Base-by-base conservation (phyloP, 2,113 vertebrate species). In the Scartelaos histophorus region DNA sequence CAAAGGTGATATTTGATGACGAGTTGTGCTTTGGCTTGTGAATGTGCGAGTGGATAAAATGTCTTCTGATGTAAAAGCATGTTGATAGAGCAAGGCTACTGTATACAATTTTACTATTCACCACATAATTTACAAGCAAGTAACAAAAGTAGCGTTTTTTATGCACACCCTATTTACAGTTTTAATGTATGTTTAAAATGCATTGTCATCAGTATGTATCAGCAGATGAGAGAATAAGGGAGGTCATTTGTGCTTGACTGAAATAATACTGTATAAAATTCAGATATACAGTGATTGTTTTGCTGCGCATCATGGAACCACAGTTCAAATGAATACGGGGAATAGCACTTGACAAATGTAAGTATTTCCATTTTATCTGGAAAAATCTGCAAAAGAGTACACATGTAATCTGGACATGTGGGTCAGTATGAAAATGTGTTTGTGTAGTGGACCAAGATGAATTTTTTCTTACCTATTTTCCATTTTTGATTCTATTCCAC, bases 391-490 rank as follows among this genome's bases (percentile, higher is more conserved):
- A 19, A 54, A 54, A 5, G 51, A 2, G 49, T 56, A 13, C 11
- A 24, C 22, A 11, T 9, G 12, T 24, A 57, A 57, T 57, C 21
- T 57, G 56, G 21, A 54, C 3, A 54, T 54, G 51, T n/a, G 66
- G 68, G 61, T 19, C 43, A 73, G 43, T 67, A 61, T 64, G 38
- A 56, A 5, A n/a, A 74, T 76, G 80, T 75, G 67, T 84, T 76
- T 80, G 71, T 62, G 13, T 58, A 64, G 51, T 84, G 73, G 75
- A 71, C 68, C 17, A 7, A 61, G n/a, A 1, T 78, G 53, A 1
- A 35, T 51, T 61, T 79, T 66, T 45, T n/a, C 47, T 66, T 57
- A 66, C 38, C 38, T 22, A 66, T 21, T 47, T 35, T 34, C 51
- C 24, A 69, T 38, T 35, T 54, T 38, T 69, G 11, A 34, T 64